Evolutionary conservation across 2,888 invertebrate species (phyloP), one percentile per base, ranked within the genome.

Genomic region (Xylophagus ater): DNA sequence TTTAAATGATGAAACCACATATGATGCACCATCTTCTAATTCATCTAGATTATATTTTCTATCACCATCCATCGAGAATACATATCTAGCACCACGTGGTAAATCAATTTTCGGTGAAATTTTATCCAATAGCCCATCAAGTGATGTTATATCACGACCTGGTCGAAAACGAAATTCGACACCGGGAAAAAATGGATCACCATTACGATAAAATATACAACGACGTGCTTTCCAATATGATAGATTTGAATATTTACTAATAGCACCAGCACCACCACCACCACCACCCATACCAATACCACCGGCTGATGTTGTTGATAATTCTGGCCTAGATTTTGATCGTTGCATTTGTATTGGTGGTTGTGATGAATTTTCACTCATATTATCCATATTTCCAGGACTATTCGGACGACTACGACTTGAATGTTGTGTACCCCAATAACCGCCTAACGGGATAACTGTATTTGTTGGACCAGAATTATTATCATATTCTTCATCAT

Each of bases 61-160:
- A 51, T 83, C 81, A 0, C 93, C 93, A 47, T 92, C 89, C 78
- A 89, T 84, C 6, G 86, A 85, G 65, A 92, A 94, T 50, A 94
- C 79, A 63, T 88, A 86, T 37, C 89, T 73, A 4, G 93, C 90
- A 4, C 92, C 92, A 42, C 86, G 71, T 3, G 89, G 87, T 48
- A 92, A 68, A 56, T 89, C 86, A 71, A 92, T 76, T 50, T 89
- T 76, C 46, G 87, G 76, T 6, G 89, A 90, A 37, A 94, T 69
- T 57, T 89, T 81, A 57, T 89, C 88, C 52, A 90, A 69, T 29
- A 94, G 68, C 12, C 81, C 80, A 55, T 90, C 89, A 67, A 93
- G 66, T 10, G 82, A 85, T 28, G 80, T 81, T 53, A 93, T 81
- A 56, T 89, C 89, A 43, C 88, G 72, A 2, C 89, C 89, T 0